Evolutionary conservation across 37 sponge, comb jelly and placozoan genomes (phyloP).

Genomic region (Petrosia ficiformis): DNA sequence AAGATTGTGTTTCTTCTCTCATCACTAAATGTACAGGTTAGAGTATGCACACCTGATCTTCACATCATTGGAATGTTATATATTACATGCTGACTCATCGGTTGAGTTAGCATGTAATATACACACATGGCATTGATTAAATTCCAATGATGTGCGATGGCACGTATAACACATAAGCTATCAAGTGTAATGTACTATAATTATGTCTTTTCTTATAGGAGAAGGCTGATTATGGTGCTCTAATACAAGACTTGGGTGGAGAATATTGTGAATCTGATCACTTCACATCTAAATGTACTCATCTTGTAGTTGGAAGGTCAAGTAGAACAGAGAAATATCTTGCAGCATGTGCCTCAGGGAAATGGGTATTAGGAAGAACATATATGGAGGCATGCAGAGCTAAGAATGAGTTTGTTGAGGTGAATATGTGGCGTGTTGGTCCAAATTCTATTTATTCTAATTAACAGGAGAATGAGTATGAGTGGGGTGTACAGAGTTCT

Average conservation of each 20-base stretch:
- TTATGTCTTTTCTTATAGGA: conserved; percentile 37
- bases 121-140: no score
- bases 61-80: no score
- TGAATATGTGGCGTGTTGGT: not conserved
- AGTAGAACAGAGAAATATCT: conserved; percentile 85
- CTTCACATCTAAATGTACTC: conserved; percentile 70
- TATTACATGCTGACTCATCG: no score
- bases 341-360: conserved; percentile 84
- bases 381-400: conserved; percentile 74
- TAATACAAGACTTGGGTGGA: conserved; percentile 73
- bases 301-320: conserved; percentile 69
- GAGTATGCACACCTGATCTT: not conserved
- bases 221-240: conserved; percentile 61
- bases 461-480: conserved; percentile 68
- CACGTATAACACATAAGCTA: no score
- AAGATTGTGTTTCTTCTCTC: not conserved
- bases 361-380: conserved; percentile 83
- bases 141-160: no score
- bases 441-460: not conserved
- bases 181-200: no score
- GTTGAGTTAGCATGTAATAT: no score
- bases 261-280: conserved; percentile 48
- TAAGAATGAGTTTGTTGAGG: conserved; percentile 63
- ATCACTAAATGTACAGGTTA: not conserved
- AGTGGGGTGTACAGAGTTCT: conserved; percentile 63